These are phyloP conservation scores for Crotalus tigris DNA, from an alignment of 2,113 vertebrate genomes.

Conservation along the genomic window DNA sequence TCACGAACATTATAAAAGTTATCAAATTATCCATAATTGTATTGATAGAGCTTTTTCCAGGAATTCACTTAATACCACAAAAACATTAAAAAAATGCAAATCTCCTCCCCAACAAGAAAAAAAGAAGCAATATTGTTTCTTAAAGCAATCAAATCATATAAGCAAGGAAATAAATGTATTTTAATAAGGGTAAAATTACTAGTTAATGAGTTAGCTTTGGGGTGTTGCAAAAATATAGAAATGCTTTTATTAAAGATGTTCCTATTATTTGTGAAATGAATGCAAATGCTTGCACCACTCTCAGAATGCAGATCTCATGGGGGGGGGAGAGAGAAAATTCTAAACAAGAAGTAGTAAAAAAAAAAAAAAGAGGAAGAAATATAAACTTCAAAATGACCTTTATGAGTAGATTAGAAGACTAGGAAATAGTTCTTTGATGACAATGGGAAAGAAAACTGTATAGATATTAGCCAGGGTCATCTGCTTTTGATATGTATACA, in stretches of 20 bases:
- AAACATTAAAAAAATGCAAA: constrained; percentile 69
- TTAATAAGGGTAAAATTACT: constrained; percentile 84
- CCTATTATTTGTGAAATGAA: constrained; percentile 80
- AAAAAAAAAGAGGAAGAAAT: background rate
- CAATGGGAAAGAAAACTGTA: constrained; percentile 42
- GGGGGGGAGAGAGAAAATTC: background rate
- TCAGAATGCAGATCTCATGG: constrained; percentile 58
- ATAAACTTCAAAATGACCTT: constrained; percentile 50
- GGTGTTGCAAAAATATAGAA: constrained; percentile 80
- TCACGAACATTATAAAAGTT: constrained; percentile 69
- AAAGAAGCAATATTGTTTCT: constrained; percentile 71
- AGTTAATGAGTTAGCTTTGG: constrained; percentile 85
- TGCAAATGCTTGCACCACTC: constrained; percentile 62
- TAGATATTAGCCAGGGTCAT: constrained; percentile 37
- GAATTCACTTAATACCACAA: constrained; percentile 59
- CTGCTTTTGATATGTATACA: background rate
- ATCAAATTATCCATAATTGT: constrained; percentile 79
- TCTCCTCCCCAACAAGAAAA: background rate
- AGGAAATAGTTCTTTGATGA: constrained; percentile 40
- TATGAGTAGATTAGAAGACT: constrained; percentile 57
- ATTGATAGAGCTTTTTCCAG: constrained; percentile 72
- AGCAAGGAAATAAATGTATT: constrained; percentile 85
- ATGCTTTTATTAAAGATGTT: constrained; percentile 79
- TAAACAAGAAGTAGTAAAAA: constrained; percentile 56
- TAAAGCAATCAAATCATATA: constrained; percentile 77